Percentiles rank a stretch among this genome's conserved stretches.
Conservation (phyloP, 2,888 invertebrate genomes). For the Hyposoter didymator region DNA sequence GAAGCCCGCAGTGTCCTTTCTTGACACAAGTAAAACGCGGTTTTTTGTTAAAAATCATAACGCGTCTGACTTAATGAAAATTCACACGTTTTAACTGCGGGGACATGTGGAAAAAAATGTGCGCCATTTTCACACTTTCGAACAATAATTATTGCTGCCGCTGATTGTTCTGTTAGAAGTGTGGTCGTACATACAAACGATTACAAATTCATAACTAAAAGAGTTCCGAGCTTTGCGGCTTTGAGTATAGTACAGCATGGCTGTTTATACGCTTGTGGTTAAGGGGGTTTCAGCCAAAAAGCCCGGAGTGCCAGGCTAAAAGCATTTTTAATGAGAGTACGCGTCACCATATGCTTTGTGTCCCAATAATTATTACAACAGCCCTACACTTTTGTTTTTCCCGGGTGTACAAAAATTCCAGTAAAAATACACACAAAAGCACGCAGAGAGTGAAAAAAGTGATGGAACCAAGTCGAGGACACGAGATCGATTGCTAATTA, state of each 20-base stretch:
- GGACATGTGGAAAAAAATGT: neutral
- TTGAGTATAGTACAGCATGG: conserved; percentile 10
- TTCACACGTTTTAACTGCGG: conserved; percentile 1
- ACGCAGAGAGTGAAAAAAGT: conserved; percentile 13
- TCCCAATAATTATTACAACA: conserved; percentile 47
- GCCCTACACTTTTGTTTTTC: neutral
- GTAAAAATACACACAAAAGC: neutral
- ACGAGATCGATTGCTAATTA: neutral
- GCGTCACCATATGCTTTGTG: conserved; percentile 75
- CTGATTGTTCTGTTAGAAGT: conserved; percentile 45
- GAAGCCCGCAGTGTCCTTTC: neutral
- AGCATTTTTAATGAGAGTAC: conserved; percentile 78
- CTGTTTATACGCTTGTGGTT: conserved; percentile 9
- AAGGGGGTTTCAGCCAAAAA: conserved; percentile 47
- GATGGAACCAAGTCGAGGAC: conserved; percentile 8
- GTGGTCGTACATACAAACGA: conserved; percentile 32
- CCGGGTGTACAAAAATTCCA: neutral
- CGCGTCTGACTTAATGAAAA: neutral
- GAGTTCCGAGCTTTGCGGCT: conserved; percentile 32
- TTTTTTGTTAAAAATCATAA: neutral
- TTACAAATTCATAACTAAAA: conserved; percentile 63
- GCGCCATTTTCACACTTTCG: conserved; percentile 25
- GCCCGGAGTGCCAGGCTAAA: conserved; percentile 60
- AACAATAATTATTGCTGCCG: conserved; percentile 44
- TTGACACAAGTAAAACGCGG: neutral